Percentiles rank a stretch among this genome's conserved stretches.
phyloP scores from a whole-genome alignment of 2,888 invertebrate species.

The Andrena praecox region DNA sequence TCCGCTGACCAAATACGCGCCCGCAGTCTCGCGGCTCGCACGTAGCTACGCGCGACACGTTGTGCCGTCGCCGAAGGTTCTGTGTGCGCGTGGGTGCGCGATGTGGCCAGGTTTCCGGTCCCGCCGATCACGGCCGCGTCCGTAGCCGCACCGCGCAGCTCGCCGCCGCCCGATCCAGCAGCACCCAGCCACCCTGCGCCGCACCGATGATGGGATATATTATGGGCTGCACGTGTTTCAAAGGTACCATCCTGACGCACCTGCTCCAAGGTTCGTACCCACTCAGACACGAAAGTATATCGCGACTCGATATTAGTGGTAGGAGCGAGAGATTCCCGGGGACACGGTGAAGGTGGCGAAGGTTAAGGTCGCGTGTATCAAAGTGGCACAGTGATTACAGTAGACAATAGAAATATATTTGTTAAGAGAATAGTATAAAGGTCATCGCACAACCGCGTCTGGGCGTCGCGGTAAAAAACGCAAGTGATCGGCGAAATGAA shows the following conservation, averaged over 20 bases:
- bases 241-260: constrained; percentile 88
- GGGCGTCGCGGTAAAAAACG: too few species aligned
- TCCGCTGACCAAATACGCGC: constrained; percentile 46
- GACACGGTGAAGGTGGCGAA: too few species aligned
- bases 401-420: too few species aligned
- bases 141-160: background rate
- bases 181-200: constrained; percentile 56
- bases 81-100: constrained; percentile 68
- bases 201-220: constrained; percentile 95
- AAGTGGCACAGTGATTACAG: too few species aligned
- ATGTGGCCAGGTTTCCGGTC: constrained; percentile 73
- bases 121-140: constrained; percentile 40
- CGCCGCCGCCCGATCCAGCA: background rate
- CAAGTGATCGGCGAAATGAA: too few species aligned
- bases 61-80: constrained; percentile 37
- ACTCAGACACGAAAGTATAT: too few species aligned
- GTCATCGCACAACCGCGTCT: too few species aligned
- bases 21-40: constrained; percentile 37
- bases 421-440: too few species aligned
- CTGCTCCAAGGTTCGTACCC: constrained; percentile 81
- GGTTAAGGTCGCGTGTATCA: too few species aligned
- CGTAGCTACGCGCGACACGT: constrained; percentile 49
- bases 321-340: too few species aligned
- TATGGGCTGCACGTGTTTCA: constrained; percentile 97
- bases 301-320: too few species aligned